Base-by-base conservation (phyloP, 2,797 vertebrate genomes). In the Protonibea diacanthus region DNA sequence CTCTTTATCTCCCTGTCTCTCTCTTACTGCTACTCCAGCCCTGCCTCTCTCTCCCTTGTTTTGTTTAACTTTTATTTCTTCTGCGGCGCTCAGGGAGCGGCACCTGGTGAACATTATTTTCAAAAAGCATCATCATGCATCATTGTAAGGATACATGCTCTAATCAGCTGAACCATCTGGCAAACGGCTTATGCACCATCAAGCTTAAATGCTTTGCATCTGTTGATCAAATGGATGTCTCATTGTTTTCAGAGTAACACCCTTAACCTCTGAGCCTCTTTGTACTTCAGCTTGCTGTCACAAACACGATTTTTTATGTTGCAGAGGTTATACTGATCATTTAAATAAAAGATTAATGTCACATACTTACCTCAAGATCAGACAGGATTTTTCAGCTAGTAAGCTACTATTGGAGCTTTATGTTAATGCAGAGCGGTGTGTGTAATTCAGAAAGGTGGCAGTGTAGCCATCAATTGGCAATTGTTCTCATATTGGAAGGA, bases 141-240 rank as follows among this genome's bases (percentile, higher is more conserved):
- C 94, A 94, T 86, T 89, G 91, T 93, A 88, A 92, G 88, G 88
- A 93, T 93, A 93, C 93, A 89, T 89, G 85, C 91, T 89, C 91
- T 95, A 95, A 96, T 95, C 94, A 94, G 94, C 93, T 82, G 86
- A 86, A 74, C 94, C 95, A 96, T 95, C 95, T 96, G 95, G 93
- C 91, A 86, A 89, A 92, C 90, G 83, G 92, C 89, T 88, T 90
- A 92, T 89, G 94, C 94, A 86, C 93, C 94, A 94, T 94, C 91
- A 89, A 94, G 92, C 91, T 92, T 92, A 93, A 95, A 94, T 91
- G 92, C 90, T 81, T 86, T 93, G 94, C 95, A 95, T 95, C 94
- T 94, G 95, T 93, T 94, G 91, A 95, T 94, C 88, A 91, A 94
- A 93, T 89, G 88, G 84, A 90, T 89, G 89, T 91, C 86, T 91